phyloP scores from a whole-genome alignment of 1,140 invertebrate genomes.

The Wiebesia pumilae region DNA sequence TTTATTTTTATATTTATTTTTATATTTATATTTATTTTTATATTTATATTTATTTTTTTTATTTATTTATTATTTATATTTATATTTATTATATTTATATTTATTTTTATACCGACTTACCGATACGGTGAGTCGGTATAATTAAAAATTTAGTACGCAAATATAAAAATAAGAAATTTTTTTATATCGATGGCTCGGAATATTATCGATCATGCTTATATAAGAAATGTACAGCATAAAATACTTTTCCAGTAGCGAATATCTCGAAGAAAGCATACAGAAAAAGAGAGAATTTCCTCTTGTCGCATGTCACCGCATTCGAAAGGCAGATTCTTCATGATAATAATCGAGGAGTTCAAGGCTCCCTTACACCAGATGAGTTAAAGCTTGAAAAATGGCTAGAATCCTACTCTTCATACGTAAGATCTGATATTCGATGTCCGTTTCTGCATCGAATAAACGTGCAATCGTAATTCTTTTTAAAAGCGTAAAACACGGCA shows the following conservation, averaged over 20 bases:
- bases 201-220: too few relatives aligned
- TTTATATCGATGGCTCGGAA: too few relatives aligned
- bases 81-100: too few relatives aligned
- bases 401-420: slow-evolving; percentile 4
- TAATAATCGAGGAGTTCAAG: slow-evolving; percentile 33
- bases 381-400: slow-evolving; percentile 44
- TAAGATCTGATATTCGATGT: neutral
- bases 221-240: neutral
- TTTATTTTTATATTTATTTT: too few relatives aligned
- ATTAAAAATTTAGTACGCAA: too few relatives aligned
- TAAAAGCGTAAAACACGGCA: slow-evolving; percentile 35
- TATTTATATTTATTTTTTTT: too few relatives aligned
- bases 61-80: too few relatives aligned
- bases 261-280: neutral
- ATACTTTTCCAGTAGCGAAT: neutral
- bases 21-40: too few relatives aligned
- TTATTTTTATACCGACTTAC: too few relatives aligned
- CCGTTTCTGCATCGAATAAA: slow-evolving; percentile 20
- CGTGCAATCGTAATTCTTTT: slow-evolving; percentile 46
- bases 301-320: slow-evolving; percentile 20
- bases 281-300: neutral
- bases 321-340: slow-evolving; percentile 28
- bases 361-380: neutral
- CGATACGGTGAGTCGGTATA: too few relatives aligned
- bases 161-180: too few relatives aligned